Conservation (phyloP, 37 sponge, comb jelly and placozoan genomes). For the Aphrocallistes beatrix region DNA sequence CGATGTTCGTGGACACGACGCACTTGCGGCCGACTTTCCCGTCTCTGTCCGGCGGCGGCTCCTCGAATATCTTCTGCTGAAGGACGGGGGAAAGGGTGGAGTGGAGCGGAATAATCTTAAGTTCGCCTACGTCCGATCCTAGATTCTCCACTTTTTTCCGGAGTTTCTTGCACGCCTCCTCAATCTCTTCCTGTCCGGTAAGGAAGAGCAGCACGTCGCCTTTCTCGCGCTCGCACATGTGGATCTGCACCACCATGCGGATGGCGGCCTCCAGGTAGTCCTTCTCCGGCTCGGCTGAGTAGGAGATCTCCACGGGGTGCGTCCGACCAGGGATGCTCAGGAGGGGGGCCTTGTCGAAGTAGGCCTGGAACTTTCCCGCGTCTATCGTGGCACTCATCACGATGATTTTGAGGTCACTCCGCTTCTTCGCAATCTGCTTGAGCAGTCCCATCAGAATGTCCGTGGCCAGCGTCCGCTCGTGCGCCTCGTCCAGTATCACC, state of each 20-base stretch:
- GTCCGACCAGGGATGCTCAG: slow-evolving; percentile 97
- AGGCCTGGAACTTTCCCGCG: slow-evolving; percentile 95
- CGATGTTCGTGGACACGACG: slow-evolving; percentile 95
- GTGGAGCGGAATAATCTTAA: slow-evolving; percentile 91
- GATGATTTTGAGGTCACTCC: slow-evolving; percentile 83
- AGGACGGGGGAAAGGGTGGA: slow-evolving; percentile 87
- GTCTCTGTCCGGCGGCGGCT: slow-evolving; percentile 80
- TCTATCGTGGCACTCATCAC: slow-evolving; percentile 98
- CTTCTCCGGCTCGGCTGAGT: slow-evolving; percentile 95
- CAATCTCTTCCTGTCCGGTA: slow-evolving; percentile 99
- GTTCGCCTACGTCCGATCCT: slow-evolving; percentile 80
- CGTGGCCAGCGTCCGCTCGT: slow-evolving; percentile 96
- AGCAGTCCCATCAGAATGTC: slow-evolving; percentile 97
- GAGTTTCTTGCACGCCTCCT: slow-evolving; percentile 89
- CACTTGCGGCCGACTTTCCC: slow-evolving; percentile 88
- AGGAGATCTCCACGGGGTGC: slow-evolving; percentile 99
- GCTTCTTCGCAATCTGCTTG: slow-evolving; percentile 78
- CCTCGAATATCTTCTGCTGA: slow-evolving; percentile 96
- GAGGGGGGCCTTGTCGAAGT: slow-evolving; percentile 90
- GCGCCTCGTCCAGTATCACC: slow-evolving; percentile 95
- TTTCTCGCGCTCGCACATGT: slow-evolving; percentile 85
- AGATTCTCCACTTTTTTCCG: slow-evolving; percentile 83
- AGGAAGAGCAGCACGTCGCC: slow-evolving; percentile 93
- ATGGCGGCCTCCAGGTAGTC: slow-evolving; percentile 99
- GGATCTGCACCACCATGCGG: slow-evolving; percentile 92